These are phyloP conservation scores for Larimichthys crocea DNA, from an alignment of 2,113 vertebrate species.

Conservation along the genomic window DNA sequence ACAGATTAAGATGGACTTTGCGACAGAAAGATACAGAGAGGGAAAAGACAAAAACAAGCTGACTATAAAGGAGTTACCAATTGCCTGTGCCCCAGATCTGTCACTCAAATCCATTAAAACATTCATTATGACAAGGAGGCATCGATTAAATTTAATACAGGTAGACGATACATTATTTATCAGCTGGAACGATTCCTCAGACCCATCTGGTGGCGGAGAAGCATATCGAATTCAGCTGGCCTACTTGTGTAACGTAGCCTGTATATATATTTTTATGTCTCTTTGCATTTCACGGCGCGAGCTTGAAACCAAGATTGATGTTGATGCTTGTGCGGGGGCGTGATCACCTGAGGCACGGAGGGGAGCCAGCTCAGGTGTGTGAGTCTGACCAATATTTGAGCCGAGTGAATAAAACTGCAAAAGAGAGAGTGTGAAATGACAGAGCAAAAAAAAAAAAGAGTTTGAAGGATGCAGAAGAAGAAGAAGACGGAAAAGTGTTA, in stretches of 20 bases:
- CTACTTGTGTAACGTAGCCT: slow-evolving; percentile 39
- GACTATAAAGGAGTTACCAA: slow-evolving; percentile 34
- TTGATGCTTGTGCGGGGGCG: slow-evolving; percentile 57
- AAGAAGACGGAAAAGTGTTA: slow-evolving; percentile 19
- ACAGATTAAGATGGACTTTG: slow-evolving; percentile 36
- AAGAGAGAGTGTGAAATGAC: slow-evolving; percentile 52
- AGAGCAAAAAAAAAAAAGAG: slow-evolving; percentile 43
- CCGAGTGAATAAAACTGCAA: slow-evolving; percentile 45
- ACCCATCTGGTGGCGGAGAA: slow-evolving; percentile 67
- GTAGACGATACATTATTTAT: slow-evolving; percentile 76
- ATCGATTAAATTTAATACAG: slow-evolving; percentile 73
- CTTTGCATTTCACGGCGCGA: slow-evolving; percentile 33
- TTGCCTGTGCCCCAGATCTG: slow-evolving; percentile 63
- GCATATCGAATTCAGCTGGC: slow-evolving; percentile 71
- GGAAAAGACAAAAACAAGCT: not conserved
- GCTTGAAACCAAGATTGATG: slow-evolving; percentile 53
- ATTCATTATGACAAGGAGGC: slow-evolving; percentile 68
- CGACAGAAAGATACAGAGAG: not conserved
- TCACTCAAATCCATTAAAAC: slow-evolving; percentile 70
- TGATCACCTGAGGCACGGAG: slow-evolving; percentile 69
- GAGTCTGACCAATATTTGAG: slow-evolving; percentile 5
- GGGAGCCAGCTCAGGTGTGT: slow-evolving; percentile 35
- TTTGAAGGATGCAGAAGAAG: slow-evolving; percentile 7
- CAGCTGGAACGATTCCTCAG: slow-evolving; percentile 61
- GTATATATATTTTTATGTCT: slow-evolving; percentile 56